These are phyloP conservation scores for Germaria angustata DNA, from an alignment of 2,888 invertebrate genomes.

Conservation along the genomic window DNA sequence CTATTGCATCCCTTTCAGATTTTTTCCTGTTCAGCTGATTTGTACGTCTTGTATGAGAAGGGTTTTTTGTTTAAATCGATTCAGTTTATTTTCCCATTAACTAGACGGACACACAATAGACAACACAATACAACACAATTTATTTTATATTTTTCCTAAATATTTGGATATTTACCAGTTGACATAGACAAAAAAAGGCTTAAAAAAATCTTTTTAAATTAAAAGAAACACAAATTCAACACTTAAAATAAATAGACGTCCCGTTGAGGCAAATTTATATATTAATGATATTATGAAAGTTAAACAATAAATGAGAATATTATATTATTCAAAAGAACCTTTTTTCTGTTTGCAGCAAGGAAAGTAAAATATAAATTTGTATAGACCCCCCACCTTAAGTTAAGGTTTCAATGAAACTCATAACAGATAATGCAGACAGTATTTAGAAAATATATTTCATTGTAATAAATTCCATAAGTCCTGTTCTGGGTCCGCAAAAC, in stretches of 20 bases:
- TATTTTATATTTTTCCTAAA: conserved; percentile 20
- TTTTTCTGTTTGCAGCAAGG: no score
- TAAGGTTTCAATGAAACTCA: no score
- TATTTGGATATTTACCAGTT: conserved; percentile 35
- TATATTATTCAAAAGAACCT: no score
- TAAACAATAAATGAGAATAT: no score
- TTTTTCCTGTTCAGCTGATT: not conserved
- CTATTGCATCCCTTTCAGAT: not conserved
- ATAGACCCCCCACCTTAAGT: no score
- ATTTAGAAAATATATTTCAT: no score
- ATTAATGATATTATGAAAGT: no score
- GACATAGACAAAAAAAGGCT: conserved; percentile 1
- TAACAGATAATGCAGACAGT: no score
- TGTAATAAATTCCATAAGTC: no score
- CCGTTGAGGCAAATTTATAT: no score
- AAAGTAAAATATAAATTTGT: no score
- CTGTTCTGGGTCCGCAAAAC: no score
- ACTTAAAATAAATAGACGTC: not conserved
- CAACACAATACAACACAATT: conserved; percentile 17
- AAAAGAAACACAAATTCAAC: not conserved
- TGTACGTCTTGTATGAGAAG: conserved; percentile 25
- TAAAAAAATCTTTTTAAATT: not conserved
- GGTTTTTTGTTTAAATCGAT: conserved; percentile 27
- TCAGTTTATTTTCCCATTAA: conserved; percentile 39
- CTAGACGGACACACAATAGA: not conserved